Percentiles rank a stretch among this genome's conserved stretches.
Conservation (phyloP, 2,888 invertebrate species). For the Acrobasis consociella region DNA sequence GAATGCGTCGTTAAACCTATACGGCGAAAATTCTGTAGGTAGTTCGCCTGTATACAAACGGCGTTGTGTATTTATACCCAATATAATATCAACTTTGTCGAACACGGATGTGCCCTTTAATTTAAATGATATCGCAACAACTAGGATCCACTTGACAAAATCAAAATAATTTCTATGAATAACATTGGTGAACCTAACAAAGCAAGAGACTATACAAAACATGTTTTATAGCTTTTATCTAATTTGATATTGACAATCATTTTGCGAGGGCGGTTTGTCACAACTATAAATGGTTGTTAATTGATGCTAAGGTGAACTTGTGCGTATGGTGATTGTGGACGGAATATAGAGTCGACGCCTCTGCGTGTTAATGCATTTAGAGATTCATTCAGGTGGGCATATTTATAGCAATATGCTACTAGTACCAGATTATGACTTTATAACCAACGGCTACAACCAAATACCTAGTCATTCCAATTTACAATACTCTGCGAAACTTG, state of each 20-base stretch:
- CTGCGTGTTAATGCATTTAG: constrained; percentile 41
- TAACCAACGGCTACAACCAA: background rate
- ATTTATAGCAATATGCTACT: constrained; percentile 7
- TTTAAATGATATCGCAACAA: background rate
- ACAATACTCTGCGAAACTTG: background rate
- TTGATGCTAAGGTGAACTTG: constrained; percentile 67
- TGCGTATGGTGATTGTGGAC: constrained; percentile 47
- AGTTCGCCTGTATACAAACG: no score
- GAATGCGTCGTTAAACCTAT: background rate
- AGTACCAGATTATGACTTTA: constrained; percentile 1
- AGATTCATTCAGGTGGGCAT: constrained; percentile 23
- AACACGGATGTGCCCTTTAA: background rate
- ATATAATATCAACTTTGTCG: background rate
- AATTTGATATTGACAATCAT: constrained; percentile 40
- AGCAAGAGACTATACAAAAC: background rate
- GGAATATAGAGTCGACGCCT: constrained; percentile 56
- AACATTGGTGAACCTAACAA: background rate
- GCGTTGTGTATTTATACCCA: no score
- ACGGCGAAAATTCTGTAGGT: no score
- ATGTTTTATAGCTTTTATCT: constrained; percentile 19
- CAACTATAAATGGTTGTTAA: constrained; percentile 51
- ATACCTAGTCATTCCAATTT: constrained; percentile 9
- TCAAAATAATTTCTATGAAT: no score
- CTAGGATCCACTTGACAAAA: no score
- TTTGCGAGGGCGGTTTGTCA: constrained; percentile 53